Evolutionary conservation across 2,113 vertebrate genomes (phyloP), one percentile per base, ranked within the genome.

Genomic region (Sphyrna mokarran): DNA sequence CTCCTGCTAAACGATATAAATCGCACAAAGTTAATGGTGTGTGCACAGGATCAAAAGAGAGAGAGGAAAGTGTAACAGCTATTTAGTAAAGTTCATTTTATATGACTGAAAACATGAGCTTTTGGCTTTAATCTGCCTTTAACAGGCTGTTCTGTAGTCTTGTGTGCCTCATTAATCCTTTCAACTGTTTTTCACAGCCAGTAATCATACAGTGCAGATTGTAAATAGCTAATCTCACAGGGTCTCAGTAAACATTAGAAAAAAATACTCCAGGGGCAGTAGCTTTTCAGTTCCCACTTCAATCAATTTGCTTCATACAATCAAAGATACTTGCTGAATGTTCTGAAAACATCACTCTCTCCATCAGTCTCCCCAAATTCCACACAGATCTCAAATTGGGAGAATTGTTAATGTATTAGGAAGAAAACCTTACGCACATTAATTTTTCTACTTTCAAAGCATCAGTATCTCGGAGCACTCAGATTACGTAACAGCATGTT

Each of bases 191-290:
- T 40, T 40, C 80, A 40, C 80, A 83, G 80, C 37, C 37, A 83
- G 80, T 83, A 83, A 20, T 83, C 80, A 83, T 40, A 43, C 1
- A 83, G 80, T 22, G 78, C 80, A 40, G 16, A 22, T 18, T 83
- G 78, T 83, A 83, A 83, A 83, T 83, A 83, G 80, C 80, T 83
- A 83, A 83, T 83, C 80, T 43, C 80, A 83, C 80, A 83, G 37
- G 80, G 18, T 16, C 37, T 83, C 80, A 83, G 16, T 83, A 40
- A 83, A 16, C 6, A 40, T 80, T 83, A 29, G 13, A 80, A 83
- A 83, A 80, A 40, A 22, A 20, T 20, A 43, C 18, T 18, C 6
- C 16, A 83, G 80, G 37, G 37, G 16, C 72, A 9, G 78, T 16
- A 83, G 37, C 37, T 40, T 7, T 37, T 20, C 37, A 40, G n/a